Percentiles rank a stretch among this genome's conserved stretches.
phyloP scores from a whole-genome alignment of 2,113 vertebrate species.

The Chloebia gouldiae region DNA sequence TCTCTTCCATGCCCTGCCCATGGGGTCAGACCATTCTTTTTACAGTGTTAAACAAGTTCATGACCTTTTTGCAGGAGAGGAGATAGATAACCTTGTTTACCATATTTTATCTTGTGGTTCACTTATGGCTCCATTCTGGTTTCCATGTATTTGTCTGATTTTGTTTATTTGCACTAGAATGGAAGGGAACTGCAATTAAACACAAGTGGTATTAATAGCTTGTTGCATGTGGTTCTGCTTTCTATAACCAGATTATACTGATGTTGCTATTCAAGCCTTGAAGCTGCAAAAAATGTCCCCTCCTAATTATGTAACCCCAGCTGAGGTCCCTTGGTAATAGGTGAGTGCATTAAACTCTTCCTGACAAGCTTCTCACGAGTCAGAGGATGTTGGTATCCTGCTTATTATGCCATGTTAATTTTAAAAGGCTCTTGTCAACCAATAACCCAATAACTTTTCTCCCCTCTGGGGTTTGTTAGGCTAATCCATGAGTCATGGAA shows the following conservation, averaged over 20 bases:
- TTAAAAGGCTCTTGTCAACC: constrained; percentile 8
- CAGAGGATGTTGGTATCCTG: background rate
- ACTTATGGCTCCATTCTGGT: background rate
- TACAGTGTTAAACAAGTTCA: background rate
- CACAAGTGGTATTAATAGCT: background rate
- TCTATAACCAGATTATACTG: background rate
- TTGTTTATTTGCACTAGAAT: background rate
- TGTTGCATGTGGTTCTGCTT: background rate
- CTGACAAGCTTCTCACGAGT: background rate
- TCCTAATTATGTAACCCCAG: background rate
- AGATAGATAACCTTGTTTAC: background rate
- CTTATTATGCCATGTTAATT: constrained; percentile 5
- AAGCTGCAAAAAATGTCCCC: constrained; percentile 11
- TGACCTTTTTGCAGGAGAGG: background rate
- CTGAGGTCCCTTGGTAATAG: background rate
- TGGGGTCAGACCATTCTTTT: background rate
- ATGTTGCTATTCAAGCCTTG: background rate
- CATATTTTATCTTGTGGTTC: background rate
- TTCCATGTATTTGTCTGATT: background rate
- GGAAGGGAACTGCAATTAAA: background rate
- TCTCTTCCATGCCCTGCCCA: background rate
- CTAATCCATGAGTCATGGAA: constrained; percentile 40
- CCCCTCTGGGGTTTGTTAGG: constrained; percentile 17
- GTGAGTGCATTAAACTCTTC: constrained; percentile 2
- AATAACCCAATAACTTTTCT: background rate